Evolutionary conservation across 2,888 invertebrate species (phyloP), one percentile per base, ranked within the genome.

Genomic region (Phragmatobia fuliginosa): DNA sequence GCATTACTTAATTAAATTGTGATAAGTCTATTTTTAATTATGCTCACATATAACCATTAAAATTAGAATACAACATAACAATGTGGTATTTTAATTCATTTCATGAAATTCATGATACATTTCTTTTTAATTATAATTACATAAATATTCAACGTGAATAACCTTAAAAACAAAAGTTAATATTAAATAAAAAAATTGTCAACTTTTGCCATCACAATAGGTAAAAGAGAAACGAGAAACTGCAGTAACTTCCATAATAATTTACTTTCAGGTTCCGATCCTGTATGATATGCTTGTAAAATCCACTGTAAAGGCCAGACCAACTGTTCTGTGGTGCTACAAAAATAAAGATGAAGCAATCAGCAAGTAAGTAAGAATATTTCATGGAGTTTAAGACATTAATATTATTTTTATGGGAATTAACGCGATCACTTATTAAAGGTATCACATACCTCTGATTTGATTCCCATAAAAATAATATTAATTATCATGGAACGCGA

Each of bases 321-420:
- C 99, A 0, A 97, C 97, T 60, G 99, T 99, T 1, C 93, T 99
- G 16, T 99, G 99, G 99, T 99, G 99, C 90, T 99, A 99, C 91
- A 99, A 99, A 96, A 99, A 97, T 81, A 96, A 96, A 79, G 98
- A 99, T 88, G 96, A 98, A 82, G 98, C 98, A 36, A 98, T 98
- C 79, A 98, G 97, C 93, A 98, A 97, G 97, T 97, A 91, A 90
- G 92, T 89, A 16, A 2, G 6, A 5, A 4, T n/a, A 36, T 59
- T 32, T 33, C 8, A 38, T 5, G 7, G 60, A 16, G 16, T 28
- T 5, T 6, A 6, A 11, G 25, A 28, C 2, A 28, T 14, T 0
- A 28, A 25, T 56, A 28, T 1, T 16, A 28, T 28, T 25, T n/a
- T n/a, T n/a, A n/a, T n/a, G n/a, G n/a, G n/a, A n/a, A n/a, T n/a